Conservation (phyloP, 2,888 invertebrate genomes). For the Peribatodes rhomboidaria region DNA sequence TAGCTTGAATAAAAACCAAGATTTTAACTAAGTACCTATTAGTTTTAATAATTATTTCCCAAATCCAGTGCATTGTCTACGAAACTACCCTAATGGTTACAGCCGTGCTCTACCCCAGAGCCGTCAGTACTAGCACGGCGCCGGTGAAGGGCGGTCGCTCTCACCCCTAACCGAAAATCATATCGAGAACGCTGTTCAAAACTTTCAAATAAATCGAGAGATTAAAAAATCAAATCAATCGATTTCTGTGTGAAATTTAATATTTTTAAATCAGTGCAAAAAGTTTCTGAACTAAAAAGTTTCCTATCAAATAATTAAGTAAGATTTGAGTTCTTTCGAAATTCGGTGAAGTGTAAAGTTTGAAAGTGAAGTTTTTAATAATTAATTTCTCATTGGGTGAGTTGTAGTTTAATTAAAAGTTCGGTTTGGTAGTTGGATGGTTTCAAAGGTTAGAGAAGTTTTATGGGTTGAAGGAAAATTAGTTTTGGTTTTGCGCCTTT, state of each 20-base stretch:
- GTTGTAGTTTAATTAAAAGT: slow-evolving; percentile 22
- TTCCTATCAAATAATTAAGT: neutral
- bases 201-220: slow-evolving; percentile 21
- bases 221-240: too few relatives aligned
- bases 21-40: too few relatives aligned
- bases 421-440: slow-evolving; percentile 16
- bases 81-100: slow-evolving; percentile 32
- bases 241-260: neutral
- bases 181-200: slow-evolving; percentile 27
- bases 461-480: neutral
- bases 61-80: slow-evolving; percentile 8
- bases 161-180: slow-evolving; percentile 17
- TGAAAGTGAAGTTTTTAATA: slow-evolving; percentile 26
- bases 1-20: too few relatives aligned
- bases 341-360: slow-evolving; percentile 38
- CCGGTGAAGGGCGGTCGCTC: slow-evolving; percentile 36
- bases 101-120: slow-evolving; percentile 27
- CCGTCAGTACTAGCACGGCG: slow-evolving; percentile 33
- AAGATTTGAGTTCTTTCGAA: slow-evolving; percentile 12
- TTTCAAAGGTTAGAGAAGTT: neutral
- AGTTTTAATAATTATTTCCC: too few relatives aligned
- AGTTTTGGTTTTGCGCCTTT: neutral
- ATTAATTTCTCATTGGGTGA: slow-evolving; percentile 27
- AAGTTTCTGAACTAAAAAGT: slow-evolving; percentile 19
- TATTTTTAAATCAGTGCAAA: slow-evolving; percentile 16